Base-by-base conservation (phyloP, 2,797 vertebrate genomes). In the Spatula versicolor region DNA sequence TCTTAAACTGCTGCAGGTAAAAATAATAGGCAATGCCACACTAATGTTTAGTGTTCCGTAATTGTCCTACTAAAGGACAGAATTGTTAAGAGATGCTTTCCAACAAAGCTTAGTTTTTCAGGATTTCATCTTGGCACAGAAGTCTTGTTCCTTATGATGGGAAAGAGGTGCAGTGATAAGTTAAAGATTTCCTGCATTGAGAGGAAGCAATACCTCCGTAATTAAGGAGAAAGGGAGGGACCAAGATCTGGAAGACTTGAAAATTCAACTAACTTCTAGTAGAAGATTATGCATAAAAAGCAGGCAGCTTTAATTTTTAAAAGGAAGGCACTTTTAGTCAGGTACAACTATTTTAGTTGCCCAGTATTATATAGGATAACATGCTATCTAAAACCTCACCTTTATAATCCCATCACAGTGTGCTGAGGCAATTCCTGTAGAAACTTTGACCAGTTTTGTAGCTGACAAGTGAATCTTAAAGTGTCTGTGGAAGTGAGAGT, bases 401-500 rank as follows among this genome's bases (percentile, higher is more conserved):
- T 99, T 99, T 92, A 99, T 97, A 92, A 96, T 98, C 39, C 99
- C 99, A 62, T 96, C 97, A 77, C 95, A 95, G 90, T 98, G 98
- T 81, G 98, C 99, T 4, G 98, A 98, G 58, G 98, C 99, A 95
- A 99, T 92, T 3, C 98, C 96, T 3, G 99, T 99, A 33, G 99
- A 98, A 82, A 99, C 98, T 91, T 98, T 98, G 31, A 96, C 97
- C 68, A 99, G 96, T 86, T 73, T 98, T 37, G 98, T 98, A 6
- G 99, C 98, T 41, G 99, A 98, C 79, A 99, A 97, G 76, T 98
- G 97, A 95, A 99, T 97, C 95, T 97, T 98, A 97, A 99, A 99
- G 97, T 99, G 99, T 94, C 99, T 98, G 97, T 99, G 98, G 86
- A 99, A 99, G 96, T 99, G 99, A 52, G 96, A 97, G 86, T 98